Conservation (phyloP, 2,113 vertebrate genomes). For the Polyodon spathula region DNA sequence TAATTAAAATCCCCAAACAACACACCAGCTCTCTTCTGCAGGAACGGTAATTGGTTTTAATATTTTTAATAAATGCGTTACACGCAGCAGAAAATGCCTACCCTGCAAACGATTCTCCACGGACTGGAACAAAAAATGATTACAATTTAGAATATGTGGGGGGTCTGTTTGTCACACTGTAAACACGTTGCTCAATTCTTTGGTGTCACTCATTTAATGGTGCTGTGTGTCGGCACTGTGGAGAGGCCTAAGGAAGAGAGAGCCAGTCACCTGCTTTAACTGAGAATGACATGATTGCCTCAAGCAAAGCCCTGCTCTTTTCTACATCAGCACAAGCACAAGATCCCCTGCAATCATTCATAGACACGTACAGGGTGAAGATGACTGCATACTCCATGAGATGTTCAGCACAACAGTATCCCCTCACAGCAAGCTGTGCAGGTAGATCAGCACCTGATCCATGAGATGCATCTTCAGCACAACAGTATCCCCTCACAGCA, state of each 20-base stretch:
- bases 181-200: slow-evolving; percentile 36
- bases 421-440: no score
- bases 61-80: slow-evolving; percentile 15
- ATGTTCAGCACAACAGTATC: no score
- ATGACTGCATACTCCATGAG: neutral
- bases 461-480: no score
- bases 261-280: slow-evolving; percentile 27
- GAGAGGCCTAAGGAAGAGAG: slow-evolving; percentile 9
- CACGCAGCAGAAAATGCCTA: fast-evolving
- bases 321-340: neutral
- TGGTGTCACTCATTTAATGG: slow-evolving; percentile 31
- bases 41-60: slow-evolving; percentile 20
- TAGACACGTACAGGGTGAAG: neutral
- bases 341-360: neutral
- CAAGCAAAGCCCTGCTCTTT: slow-evolving; percentile 16
- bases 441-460: no score
- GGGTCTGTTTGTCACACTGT: slow-evolving; percentile 7
- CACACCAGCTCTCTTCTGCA: slow-evolving; percentile 10
- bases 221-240: neutral
- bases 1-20: slow-evolving; percentile 13
- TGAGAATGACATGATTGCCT: slow-evolving; percentile 23
- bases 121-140: slow-evolving; percentile 20
- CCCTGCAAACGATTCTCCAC: neutral
- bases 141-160: slow-evolving; percentile 4
- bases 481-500: no score